A percentile compares a stretch with the other conserved stretches of the same genome.
Conservation (phyloP, 2,888 invertebrate species). For the Cancer borealis region DNA sequence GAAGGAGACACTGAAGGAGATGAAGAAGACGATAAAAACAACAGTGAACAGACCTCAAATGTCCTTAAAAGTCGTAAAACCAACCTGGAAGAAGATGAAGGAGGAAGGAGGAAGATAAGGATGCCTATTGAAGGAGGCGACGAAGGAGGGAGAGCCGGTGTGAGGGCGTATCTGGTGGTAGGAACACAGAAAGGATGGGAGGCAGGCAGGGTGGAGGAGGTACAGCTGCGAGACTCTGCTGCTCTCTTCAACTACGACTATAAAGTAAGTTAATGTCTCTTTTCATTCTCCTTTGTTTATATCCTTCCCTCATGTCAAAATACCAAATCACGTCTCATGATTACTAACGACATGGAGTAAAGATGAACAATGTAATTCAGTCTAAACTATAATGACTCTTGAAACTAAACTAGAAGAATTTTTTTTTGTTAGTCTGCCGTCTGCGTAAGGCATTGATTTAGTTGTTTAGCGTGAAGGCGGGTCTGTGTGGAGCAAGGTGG, state of each 20-base stretch:
- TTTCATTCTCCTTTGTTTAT: not conserved
- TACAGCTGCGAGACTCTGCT: conserved; percentile 52
- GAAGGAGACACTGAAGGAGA: not conserved
- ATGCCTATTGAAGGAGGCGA: not conserved
- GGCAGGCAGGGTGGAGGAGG: conserved; percentile 57
- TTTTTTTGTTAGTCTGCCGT: too few species aligned
- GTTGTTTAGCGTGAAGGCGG: too few species aligned
- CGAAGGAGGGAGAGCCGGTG: not conserved
- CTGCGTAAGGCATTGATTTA: too few species aligned
- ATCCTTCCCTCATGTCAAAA: too few species aligned
- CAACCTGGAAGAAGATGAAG: not conserved
- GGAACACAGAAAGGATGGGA: conserved; percentile 55
- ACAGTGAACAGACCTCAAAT: not conserved
- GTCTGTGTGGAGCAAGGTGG: too few species aligned
- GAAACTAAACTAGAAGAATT: too few species aligned
- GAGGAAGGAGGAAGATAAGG: not conserved
- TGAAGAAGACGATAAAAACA: not conserved
- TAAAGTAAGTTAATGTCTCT: not conserved
- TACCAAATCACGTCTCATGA: too few species aligned
- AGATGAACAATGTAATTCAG: not conserved
- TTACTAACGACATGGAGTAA: not conserved
- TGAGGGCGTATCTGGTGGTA: conserved; percentile 42
- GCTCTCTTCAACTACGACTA: not conserved
- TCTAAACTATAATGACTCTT: not conserved
- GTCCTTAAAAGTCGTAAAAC: not conserved